Evolutionary conservation across 1,140 invertebrate species (phyloP), one percentile per base, ranked within the genome.

Genomic region (Bombus turneri): DNA sequence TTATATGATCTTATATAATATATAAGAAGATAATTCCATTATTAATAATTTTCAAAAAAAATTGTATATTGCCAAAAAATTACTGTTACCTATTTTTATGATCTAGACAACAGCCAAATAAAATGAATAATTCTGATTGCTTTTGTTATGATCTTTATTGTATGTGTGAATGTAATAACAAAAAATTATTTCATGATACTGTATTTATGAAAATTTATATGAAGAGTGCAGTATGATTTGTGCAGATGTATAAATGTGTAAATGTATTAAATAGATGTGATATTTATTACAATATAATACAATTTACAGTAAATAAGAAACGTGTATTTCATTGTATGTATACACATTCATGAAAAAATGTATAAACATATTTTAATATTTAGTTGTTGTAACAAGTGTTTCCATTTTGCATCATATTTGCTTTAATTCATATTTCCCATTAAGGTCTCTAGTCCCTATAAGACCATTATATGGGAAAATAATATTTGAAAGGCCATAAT

Each of bases 391-490:
- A 66, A 31, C 34, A 53, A 5, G 10, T 41, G 37, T 71, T 59
- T 77, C 18, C 53, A 59, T 62, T 53, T 43, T 78, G 39, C 4
- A 76, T 77, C 28, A 37, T 69, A 57, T 37, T 87, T 90, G 83
- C 64, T 93, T 92, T 5, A 92, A 43, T 85, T 89, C 79, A 68
- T 91, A 92, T 72, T 91, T 93, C 84, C 87, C 88, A 75, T 90
- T 86, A 12, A 92, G 89, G 74, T 90, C 89, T 77, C 90, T 87
- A n/a, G 86, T 89, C 43, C 92, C 85, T 78, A 92, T 72, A 62
- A 93, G 89, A 69, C 92, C 93, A 64, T 93, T 93, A 22, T 92
- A 92, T 0, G 92, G 92, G 66, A 94, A 94, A 4, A 94, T 82
- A 66, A 93, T 73, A 68, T 94, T 94, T 9, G 78, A 91, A 34